A percentile compares a stretch with the other conserved stretches of the same genome.
These are phyloP conservation scores for Montipora efflorescens DNA, from an alignment of 64 coral and sea anemone species.

Conservation along the genomic window DNA sequence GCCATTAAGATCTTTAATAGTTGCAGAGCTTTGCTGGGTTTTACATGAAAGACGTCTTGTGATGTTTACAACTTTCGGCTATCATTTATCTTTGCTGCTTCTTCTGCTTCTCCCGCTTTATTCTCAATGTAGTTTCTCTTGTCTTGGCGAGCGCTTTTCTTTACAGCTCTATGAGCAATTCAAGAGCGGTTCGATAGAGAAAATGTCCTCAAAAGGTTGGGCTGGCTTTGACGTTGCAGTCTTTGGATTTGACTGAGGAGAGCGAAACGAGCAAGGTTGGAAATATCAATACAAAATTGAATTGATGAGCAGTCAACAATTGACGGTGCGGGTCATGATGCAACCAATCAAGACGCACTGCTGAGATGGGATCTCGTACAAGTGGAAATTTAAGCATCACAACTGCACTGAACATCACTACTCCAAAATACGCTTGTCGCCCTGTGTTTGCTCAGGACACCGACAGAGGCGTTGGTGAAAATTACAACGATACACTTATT, in stretches of 20 bases:
- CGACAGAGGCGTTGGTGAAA: no score
- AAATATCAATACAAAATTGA: not conserved
- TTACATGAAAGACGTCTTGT: no score
- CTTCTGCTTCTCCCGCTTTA: no score
- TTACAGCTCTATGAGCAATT: not conserved
- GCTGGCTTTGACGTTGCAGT: not conserved
- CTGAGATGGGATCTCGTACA: not conserved
- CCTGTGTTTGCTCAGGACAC: no score
- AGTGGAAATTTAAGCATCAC: not conserved
- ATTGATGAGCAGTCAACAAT: not conserved
- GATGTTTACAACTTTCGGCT: no score
- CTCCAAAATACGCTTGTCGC: no score
- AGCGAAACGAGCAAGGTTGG: not conserved
- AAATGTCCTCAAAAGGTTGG: not conserved
- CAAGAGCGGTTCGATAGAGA: not conserved
- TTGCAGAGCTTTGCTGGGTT: no score
- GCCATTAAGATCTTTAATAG: no score
- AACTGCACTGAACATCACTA: not conserved
- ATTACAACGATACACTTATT: not conserved
- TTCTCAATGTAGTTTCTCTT: no score
- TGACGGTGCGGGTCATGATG: not conserved
- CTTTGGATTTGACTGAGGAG: conserved; percentile 1
- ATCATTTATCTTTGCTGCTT: no score
- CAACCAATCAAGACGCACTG: not conserved
- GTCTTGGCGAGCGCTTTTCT: not conserved